phyloP scores from a whole-genome alignment of 2,113 vertebrate species.

The Apodemus sylvaticus region DNA sequence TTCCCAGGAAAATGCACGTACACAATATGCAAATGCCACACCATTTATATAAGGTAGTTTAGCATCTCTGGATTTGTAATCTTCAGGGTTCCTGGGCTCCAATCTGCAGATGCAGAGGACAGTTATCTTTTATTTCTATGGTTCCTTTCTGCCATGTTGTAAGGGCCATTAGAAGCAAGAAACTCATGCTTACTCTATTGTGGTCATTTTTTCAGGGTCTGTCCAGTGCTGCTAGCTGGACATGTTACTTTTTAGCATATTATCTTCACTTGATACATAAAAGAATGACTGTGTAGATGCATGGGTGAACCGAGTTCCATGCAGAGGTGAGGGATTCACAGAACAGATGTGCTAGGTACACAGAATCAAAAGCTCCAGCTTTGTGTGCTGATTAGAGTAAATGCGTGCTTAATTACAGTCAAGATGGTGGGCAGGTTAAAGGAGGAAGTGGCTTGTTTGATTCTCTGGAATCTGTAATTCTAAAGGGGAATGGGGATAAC shows the following conservation, averaged over 20 bases:
- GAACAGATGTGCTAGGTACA: background rate
- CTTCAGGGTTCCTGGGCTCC: background rate
- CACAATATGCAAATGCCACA: background rate
- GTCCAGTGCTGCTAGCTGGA: background rate
- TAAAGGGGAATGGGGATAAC: background rate
- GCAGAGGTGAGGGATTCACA: too few species aligned
- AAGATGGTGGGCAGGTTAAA: background rate
- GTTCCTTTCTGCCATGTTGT: background rate
- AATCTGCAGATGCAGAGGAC: background rate
- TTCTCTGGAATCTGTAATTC: background rate
- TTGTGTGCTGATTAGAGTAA: background rate
- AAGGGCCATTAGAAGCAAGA: background rate
- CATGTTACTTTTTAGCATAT: background rate
- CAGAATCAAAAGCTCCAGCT: background rate
- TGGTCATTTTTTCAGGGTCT: background rate
- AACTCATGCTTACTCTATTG: background rate
- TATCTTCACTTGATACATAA: background rate
- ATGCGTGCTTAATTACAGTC: background rate
- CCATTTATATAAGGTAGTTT: background rate
- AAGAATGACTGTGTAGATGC: background rate
- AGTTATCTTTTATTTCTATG: background rate
- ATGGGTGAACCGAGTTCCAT: background rate
- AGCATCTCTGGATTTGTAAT: background rate
- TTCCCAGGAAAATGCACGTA: background rate
- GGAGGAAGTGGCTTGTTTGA: background rate